Percentiles rank a stretch among this genome's conserved stretches.
These are phyloP conservation scores for Orthosia incerta DNA, from an alignment of 2,888 invertebrate genomes.

Conservation along the genomic window DNA sequence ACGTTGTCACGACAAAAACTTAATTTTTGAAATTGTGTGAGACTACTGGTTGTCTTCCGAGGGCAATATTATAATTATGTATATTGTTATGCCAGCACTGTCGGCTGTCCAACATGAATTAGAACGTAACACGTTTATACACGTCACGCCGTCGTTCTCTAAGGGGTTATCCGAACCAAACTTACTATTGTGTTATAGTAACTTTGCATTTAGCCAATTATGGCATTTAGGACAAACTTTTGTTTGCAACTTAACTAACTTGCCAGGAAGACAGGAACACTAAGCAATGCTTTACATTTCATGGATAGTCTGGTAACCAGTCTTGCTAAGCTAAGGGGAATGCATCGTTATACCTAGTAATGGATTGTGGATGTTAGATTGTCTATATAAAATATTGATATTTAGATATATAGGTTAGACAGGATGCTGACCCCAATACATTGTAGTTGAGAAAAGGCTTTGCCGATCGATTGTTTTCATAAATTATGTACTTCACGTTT, in stretches of 20 bases:
- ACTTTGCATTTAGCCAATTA: conserved; percentile 19
- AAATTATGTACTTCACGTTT: not conserved
- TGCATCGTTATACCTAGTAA: not conserved
- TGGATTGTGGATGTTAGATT: not conserved
- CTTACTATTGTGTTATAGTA: conserved; percentile 7
- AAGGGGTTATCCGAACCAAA: conserved; percentile 14
- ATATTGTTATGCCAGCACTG: conserved; percentile 30
- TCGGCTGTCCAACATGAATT: conserved; percentile 42
- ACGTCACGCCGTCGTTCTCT: conserved; percentile 26
- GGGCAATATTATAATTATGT: conserved; percentile 5
- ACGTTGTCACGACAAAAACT: not conserved
- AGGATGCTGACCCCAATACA: not conserved
- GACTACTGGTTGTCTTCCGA: not conserved
- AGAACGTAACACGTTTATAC: conserved; percentile 36
- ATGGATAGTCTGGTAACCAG: not conserved
- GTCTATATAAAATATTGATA: too few species aligned
- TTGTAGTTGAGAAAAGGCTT: not conserved
- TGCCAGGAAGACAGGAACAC: not conserved
- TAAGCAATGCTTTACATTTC: not conserved
- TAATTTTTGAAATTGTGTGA: not conserved
- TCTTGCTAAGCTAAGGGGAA: not conserved
- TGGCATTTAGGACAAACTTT: conserved; percentile 12
- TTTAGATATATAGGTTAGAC: too few species aligned
- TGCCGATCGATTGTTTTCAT: not conserved
- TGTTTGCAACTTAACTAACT: conserved; percentile 11